phyloP scores from a whole-genome alignment of 92 coral and sea anemone genomes.

The Phenganax marumi region DNA sequence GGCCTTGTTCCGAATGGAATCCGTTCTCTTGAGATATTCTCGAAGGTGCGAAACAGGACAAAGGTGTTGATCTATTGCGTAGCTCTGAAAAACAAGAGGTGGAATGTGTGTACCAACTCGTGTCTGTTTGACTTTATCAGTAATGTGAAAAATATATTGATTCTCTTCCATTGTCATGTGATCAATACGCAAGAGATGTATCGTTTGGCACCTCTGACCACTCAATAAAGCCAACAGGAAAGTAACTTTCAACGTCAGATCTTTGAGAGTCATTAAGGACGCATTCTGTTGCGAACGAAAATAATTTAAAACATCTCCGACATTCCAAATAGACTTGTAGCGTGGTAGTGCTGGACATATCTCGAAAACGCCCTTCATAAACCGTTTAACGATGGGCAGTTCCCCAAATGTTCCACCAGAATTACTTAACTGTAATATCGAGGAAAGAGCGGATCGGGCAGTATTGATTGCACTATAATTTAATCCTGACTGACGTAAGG shows the following conservation, averaged over 20 bases:
- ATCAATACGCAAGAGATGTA: slow-evolving; percentile 15
- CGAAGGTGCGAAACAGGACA: slow-evolving; percentile 34
- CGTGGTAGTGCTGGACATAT: slow-evolving; percentile 51
- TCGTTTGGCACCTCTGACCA: slow-evolving; percentile 56
- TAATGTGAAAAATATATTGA: slow-evolving; percentile 33
- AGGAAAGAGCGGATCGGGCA: slow-evolving; percentile 57
- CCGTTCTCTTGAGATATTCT: slow-evolving; percentile 38
- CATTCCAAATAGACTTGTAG: slow-evolving; percentile 49
- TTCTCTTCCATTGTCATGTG: slow-evolving; percentile 30
- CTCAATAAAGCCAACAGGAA: slow-evolving; percentile 46
- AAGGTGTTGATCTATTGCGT: slow-evolving; percentile 30
- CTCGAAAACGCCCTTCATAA: slow-evolving; percentile 58
- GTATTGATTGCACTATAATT: slow-evolving; percentile 57
- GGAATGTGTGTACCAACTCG: slow-evolving; percentile 45
- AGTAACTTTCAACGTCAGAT: slow-evolving; percentile 49
- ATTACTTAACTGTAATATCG: slow-evolving; percentile 48
- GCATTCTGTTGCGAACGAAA: slow-evolving; percentile 35
- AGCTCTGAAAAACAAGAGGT: slow-evolving; percentile 24
- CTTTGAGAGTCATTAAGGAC: slow-evolving; percentile 41
- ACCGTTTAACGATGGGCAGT: slow-evolving; percentile 52
- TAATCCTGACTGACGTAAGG: slow-evolving; percentile 51
- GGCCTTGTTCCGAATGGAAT: slow-evolving; percentile 3
- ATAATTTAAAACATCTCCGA: slow-evolving; percentile 27
- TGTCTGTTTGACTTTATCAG: slow-evolving; percentile 51
- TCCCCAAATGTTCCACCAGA: slow-evolving; percentile 50